Evolutionary conservation across 2,113 vertebrate species (phyloP).

Genomic region (Orthonyx spaldingii): DNA sequence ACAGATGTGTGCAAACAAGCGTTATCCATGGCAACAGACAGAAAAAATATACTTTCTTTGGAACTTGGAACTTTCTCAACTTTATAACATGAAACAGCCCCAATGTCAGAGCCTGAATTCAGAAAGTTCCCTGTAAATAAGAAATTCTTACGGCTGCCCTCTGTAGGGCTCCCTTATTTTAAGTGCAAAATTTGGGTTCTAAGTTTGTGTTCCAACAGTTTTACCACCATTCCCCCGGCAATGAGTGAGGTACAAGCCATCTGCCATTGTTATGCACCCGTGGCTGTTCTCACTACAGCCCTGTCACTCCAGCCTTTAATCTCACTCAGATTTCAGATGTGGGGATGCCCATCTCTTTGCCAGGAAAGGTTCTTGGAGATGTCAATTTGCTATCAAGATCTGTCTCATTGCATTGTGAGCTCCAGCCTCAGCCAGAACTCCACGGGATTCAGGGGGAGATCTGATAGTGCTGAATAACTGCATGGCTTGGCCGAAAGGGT

Average conservation of each 20-base stretch:
- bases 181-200: background rate
- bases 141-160: background rate
- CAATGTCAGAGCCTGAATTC: background rate
- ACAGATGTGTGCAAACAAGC: background rate
- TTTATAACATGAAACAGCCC: background rate
- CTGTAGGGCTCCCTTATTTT: background rate
- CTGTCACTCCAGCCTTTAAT: background rate
- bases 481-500: background rate
- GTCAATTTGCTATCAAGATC: background rate
- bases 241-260: background rate
- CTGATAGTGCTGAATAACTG: background rate
- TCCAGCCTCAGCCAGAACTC: background rate
- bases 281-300: background rate
- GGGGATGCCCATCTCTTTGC: background rate
- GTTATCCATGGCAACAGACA: background rate
- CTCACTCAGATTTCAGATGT: background rate
- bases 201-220: background rate
- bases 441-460: background rate
- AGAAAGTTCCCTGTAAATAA: background rate
- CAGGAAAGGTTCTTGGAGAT: background rate
- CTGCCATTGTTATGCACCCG: background rate
- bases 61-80: background rate
- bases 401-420: background rate
- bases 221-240: background rate
- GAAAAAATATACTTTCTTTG: conserved; percentile 10